These are phyloP conservation scores for Cantharis flavilabris DNA, from an alignment of 2,888 invertebrate genomes.

Conservation along the genomic window DNA sequence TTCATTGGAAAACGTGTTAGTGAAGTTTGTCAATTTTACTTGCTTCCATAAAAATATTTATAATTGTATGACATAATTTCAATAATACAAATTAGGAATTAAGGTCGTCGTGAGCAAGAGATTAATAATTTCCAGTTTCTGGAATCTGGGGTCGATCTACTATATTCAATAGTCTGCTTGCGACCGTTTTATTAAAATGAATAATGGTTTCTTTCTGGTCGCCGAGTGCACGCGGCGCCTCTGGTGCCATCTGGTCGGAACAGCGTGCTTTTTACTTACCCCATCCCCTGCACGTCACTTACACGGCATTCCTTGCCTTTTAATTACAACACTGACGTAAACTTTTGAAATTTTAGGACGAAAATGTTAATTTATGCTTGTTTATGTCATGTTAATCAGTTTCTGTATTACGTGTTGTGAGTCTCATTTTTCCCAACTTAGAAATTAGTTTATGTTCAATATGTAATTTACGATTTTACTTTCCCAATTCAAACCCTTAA, in stretches of 20 bases:
- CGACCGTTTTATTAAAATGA: constrained; percentile 54
- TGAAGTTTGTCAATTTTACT: neutral
- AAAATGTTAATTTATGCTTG: constrained; percentile 52
- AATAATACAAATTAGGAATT: neutral
- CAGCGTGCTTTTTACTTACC: constrained; percentile 49
- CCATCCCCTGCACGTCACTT: constrained; percentile 46
- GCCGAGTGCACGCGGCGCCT: constrained; percentile 45
- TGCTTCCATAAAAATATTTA: neutral
- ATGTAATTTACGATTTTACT: constrained; percentile 20
- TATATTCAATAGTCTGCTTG: constrained; percentile 49
- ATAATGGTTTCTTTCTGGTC: constrained; percentile 52
- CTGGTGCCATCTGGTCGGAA: constrained; percentile 52
- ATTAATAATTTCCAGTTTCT: constrained; percentile 28
- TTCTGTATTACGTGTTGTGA: constrained; percentile 29
- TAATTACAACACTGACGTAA: constrained; percentile 52
- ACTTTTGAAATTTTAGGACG: constrained; percentile 53
- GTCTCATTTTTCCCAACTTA: constrained; percentile 25
- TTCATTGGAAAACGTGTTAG: neutral
- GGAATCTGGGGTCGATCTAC: constrained; percentile 38
- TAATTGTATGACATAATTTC: neutral
- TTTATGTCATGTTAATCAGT: constrained; percentile 53
- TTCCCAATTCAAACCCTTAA: constrained; percentile 10
- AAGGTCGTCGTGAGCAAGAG: constrained; percentile 6
- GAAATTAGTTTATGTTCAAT: constrained; percentile 24
- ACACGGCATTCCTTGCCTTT: constrained; percentile 51